These are phyloP conservation scores for Drosophila neocordata DNA, from an alignment of 1,140 invertebrate species.

Conservation along the genomic window DNA sequence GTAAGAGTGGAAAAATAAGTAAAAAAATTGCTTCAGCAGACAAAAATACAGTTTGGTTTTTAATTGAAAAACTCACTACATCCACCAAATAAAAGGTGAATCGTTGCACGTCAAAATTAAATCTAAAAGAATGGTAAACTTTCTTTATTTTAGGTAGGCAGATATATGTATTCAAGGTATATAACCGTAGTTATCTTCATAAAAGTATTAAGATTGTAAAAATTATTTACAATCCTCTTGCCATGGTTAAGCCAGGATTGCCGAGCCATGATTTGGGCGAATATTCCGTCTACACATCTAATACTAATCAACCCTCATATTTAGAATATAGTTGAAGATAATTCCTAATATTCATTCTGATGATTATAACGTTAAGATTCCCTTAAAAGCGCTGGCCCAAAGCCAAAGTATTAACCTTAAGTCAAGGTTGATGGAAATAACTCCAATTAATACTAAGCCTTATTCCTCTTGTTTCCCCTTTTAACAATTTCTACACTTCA, in stretches of 20 bases:
- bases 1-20: slow-evolving; percentile 30
- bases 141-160: too few species aligned
- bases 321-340: too few species aligned
- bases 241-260: too few species aligned
- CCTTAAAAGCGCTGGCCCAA: not conserved
- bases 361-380: too few species aligned
- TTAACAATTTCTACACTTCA: slow-evolving; percentile 37
- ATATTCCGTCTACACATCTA: too few species aligned
- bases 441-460: slow-evolving; percentile 51
- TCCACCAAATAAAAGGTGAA: slow-evolving; percentile 4
- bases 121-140: not conserved
- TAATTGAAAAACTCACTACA: slow-evolving; percentile 65
- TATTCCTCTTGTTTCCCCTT: not conserved
- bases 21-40: slow-evolving; percentile 42
- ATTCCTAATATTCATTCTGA: too few species aligned
- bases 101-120: not conserved
- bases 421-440: slow-evolving; percentile 33
- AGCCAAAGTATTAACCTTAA: not conserved
- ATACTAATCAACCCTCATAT: too few species aligned
- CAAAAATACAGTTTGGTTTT: slow-evolving; percentile 67
- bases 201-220: too few species aligned
- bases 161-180: too few species aligned
- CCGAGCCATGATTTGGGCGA: too few species aligned
- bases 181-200: too few species aligned
- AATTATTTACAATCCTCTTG: too few species aligned